phyloP scores from a whole-genome alignment of 2,113 vertebrate species.

The Amazona guildingii region DNA sequence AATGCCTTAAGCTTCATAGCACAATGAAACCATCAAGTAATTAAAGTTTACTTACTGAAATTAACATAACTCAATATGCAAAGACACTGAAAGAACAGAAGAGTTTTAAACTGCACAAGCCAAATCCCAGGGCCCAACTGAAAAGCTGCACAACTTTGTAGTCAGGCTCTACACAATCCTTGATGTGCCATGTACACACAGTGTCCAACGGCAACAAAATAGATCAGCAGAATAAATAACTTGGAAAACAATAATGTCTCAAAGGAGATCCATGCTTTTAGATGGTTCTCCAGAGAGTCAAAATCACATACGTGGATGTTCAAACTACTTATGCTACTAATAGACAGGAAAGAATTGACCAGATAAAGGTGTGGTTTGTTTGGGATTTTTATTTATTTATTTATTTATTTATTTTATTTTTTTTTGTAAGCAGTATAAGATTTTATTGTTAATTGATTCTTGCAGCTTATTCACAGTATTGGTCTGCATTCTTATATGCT shows the following conservation, averaged over 20 bases:
- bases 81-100: neutral
- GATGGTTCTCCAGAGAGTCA: neutral
- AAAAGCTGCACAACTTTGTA: neutral
- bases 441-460: conserved; percentile 19
- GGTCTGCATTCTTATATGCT: neutral
- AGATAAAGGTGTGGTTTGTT: neutral
- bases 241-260: neutral
- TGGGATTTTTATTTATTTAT: neutral
- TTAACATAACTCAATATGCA: neutral
- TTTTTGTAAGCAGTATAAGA: neutral
- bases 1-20: neutral
- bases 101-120: neutral
- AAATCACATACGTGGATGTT: neutral
- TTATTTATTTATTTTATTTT: too few relatives aligned
- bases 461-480: neutral
- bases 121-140: neutral
- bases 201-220: neutral
- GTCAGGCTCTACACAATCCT: neutral
- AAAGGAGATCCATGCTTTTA: neutral
- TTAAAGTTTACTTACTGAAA: conserved; percentile 8
- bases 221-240: neutral
- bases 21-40: neutral
- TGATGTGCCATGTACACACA: neutral
- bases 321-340: neutral
- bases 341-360: neutral